These are phyloP conservation scores for Ceryle rudis DNA, from an alignment of 2,797 vertebrate species.

Conservation along the genomic window DNA sequence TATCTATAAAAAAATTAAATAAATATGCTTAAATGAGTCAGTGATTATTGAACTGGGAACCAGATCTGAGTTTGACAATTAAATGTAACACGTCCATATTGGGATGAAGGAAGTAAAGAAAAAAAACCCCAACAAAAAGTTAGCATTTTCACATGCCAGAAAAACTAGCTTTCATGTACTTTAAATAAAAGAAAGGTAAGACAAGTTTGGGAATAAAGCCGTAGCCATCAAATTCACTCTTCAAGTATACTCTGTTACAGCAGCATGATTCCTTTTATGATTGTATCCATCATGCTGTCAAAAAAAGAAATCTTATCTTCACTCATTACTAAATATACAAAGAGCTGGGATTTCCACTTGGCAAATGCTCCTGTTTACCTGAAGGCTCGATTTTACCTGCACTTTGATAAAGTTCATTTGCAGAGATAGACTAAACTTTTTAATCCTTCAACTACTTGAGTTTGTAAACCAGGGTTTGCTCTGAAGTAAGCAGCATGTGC, in stretches of 20 bases:
- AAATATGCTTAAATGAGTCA: conserved; percentile 23
- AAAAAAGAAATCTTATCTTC: conserved; percentile 76
- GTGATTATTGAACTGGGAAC: not conserved
- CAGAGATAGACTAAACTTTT: conserved; percentile 51
- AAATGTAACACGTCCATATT: not conserved
- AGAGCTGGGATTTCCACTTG: conserved; percentile 78
- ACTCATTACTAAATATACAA: conserved; percentile 72
- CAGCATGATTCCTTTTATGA: conserved; percentile 57
- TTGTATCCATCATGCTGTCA: conserved; percentile 72
- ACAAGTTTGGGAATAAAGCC: not conserved
- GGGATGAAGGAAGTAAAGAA: not conserved
- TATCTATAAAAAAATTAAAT: not conserved
- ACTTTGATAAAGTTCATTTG: conserved; percentile 73
- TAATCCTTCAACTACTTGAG: conserved; percentile 7
- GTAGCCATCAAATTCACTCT: conserved; percentile 27
- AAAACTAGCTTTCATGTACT: conserved; percentile 58
- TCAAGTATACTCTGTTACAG: conserved; percentile 27
- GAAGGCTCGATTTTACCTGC: conserved; percentile 69
- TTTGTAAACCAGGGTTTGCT: conserved; percentile 3
- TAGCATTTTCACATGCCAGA: conserved; percentile 53
- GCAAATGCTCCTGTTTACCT: conserved; percentile 74
- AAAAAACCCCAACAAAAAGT: not conserved
- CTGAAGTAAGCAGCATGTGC: not conserved
- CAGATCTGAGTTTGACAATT: not conserved
- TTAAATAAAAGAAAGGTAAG: conserved; percentile 48